phyloP scores from a whole-genome alignment of 1,140 invertebrate species.

The Bradynema listronoti region DNA sequence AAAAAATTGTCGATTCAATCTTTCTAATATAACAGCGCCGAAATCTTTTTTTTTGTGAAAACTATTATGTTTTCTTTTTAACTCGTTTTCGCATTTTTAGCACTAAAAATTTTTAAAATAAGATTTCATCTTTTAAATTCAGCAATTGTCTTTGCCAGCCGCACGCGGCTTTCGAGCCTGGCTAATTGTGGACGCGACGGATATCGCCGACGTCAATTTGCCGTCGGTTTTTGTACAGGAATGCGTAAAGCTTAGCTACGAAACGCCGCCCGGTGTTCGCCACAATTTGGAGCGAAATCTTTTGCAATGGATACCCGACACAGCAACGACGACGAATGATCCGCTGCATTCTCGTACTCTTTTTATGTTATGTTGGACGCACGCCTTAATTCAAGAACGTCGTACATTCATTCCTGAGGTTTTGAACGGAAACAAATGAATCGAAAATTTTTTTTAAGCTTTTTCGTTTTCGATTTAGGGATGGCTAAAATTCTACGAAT shows the following conservation, averaged over 20 bases:
- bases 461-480: constrained; percentile 60
- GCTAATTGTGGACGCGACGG: constrained; percentile 71
- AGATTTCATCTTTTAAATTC: constrained; percentile 23
- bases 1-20: too few species aligned
- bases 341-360: constrained; percentile 9
- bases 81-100: too few species aligned
- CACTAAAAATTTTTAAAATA: too few species aligned
- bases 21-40: too few species aligned
- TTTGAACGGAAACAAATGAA: not conserved
- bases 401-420: constrained; percentile 74
- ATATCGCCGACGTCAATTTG: constrained; percentile 66
- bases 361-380: constrained; percentile 73
- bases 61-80: too few species aligned
- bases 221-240: constrained; percentile 66
- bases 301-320: constrained; percentile 59
- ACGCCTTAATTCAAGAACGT: constrained; percentile 79
- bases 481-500: constrained; percentile 83
- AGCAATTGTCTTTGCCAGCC: too few species aligned
- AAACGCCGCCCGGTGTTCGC: constrained; percentile 67
- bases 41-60: too few species aligned
- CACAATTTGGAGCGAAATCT: constrained; percentile 60
- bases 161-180: constrained; percentile 69
- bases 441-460: not conserved
- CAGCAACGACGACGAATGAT: not conserved
- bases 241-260: constrained; percentile 76